Conservation (phyloP, 2,797 vertebrate genomes). For the Picus viridis region DNA sequence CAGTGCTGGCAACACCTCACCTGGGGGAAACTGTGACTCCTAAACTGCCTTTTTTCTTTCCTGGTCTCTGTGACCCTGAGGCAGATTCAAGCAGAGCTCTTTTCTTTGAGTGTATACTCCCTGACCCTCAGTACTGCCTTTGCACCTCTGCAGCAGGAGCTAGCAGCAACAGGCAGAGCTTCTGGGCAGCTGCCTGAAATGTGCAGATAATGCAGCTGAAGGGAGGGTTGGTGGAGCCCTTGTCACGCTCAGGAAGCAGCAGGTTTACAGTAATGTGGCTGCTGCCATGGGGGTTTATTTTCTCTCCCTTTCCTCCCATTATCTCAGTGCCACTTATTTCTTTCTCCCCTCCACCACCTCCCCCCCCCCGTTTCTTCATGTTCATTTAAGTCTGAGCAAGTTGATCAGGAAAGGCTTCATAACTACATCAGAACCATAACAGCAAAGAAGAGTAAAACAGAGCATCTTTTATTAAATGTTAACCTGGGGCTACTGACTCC, state of each 20-base stretch:
- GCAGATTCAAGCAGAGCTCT: not conserved
- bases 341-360: not conserved
- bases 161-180: not conserved
- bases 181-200: not conserved
- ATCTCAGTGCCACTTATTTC: not conserved
- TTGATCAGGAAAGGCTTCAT: not conserved
- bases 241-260: not conserved
- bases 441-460: not conserved
- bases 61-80: not conserved
- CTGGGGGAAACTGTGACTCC: not conserved
- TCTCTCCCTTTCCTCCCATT: not conserved
- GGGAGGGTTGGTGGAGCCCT: not conserved
- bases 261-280: not conserved
- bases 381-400: not conserved
- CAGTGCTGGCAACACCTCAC: not conserved
- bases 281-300: not conserved
- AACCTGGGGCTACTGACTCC: not conserved
- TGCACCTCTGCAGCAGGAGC: fast-evolving
- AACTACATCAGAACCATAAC: not conserved
- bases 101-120: not conserved
- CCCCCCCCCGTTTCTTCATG: not conserved
- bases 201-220: not conserved
- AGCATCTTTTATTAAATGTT: slow-evolving; percentile 32
- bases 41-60: not conserved
- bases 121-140: not conserved